Conservation (phyloP, 1,140 invertebrate genomes). For the Arion vulgaris region DNA sequence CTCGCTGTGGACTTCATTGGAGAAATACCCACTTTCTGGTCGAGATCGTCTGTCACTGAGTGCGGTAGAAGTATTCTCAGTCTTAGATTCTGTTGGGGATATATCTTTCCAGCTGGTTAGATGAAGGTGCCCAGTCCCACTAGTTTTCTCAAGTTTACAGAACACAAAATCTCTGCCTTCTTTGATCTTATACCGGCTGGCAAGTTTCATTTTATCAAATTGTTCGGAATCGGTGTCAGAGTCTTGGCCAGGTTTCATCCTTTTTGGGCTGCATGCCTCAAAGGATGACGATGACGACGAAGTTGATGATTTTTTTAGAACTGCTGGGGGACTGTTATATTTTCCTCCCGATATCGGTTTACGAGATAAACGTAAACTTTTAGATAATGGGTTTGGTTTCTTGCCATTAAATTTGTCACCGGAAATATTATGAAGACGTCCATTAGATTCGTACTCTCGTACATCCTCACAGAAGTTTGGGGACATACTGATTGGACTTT, state of each 20-base stretch:
- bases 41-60: neutral
- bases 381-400: conserved; percentile 10
- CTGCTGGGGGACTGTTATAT: conserved; percentile 1
- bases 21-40: conserved; percentile 52
- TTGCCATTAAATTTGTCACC: neutral
- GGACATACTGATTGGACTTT: conserved; percentile 33
- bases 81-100: conserved; percentile 49
- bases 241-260: neutral
- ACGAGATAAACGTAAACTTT: conserved; percentile 15
- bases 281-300: conserved; percentile 32
- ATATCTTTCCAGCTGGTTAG: conserved; percentile 56
- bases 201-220: conserved; percentile 16
- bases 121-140: neutral
- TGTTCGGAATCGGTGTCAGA: neutral
- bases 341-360: conserved; percentile 17
- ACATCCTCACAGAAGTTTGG: neutral
- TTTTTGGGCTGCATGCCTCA: conserved; percentile 22
- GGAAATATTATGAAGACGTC: neutral
- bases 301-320: conserved; percentile 15
- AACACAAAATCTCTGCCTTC: neutral
- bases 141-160: neutral
- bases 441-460: neutral
- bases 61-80: conserved; percentile 27
- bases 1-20: conserved; percentile 54
- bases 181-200: conserved; percentile 18